Evolutionary conservation across 1,140 invertebrate genomes (phyloP), one percentile per base, ranked within the genome.

Genomic region (Trachelipus rathkii): DNA sequence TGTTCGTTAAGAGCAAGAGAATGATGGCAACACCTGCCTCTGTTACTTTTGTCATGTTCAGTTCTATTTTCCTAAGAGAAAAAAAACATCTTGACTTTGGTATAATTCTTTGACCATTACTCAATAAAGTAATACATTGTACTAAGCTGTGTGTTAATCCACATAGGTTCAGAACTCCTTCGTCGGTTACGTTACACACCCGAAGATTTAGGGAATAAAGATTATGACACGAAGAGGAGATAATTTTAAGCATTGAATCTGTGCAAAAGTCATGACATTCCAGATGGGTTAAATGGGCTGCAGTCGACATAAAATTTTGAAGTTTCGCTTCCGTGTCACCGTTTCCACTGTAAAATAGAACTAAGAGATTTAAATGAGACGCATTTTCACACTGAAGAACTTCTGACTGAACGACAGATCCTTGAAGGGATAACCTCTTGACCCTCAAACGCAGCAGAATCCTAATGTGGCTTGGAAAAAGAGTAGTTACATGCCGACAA

Each of bases 11-110:
- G 19, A 79, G 73, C 10, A 81, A 73, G 23, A 81, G 71, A 70
- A 81, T 81, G 45, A 81, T 76, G 24, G 80, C 80, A 11, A 81
- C 80, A 10, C 80, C 80, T 0, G 77, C 80, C 74, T 81, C 80
- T 21, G 80, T 81, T 21, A 81, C 77, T 46, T 81, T 81, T 33
- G 80, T 81, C 80, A 81, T 81, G 33, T 75, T 72, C 43, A 81
- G 67, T 66, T 81, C 78, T 11, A 81, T 81, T 44, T 81, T 75
- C 60, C 77, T 78, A 9, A 81, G 76, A 23, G 77, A 75, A 0
- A 33, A 69, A 21, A 75, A 73, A 44, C 80, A 81, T 67, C 70
- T 73, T 5, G 77, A 77, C 1, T 44, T 69, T 10, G 80, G 80
- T 15, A 46, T 71, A 21, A 81, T 44, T 9, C 46, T 79, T 10